Evolutionary conservation across 2,797 vertebrate genomes (phyloP).

Genomic region (Lagocephalus sceleratus): DNA sequence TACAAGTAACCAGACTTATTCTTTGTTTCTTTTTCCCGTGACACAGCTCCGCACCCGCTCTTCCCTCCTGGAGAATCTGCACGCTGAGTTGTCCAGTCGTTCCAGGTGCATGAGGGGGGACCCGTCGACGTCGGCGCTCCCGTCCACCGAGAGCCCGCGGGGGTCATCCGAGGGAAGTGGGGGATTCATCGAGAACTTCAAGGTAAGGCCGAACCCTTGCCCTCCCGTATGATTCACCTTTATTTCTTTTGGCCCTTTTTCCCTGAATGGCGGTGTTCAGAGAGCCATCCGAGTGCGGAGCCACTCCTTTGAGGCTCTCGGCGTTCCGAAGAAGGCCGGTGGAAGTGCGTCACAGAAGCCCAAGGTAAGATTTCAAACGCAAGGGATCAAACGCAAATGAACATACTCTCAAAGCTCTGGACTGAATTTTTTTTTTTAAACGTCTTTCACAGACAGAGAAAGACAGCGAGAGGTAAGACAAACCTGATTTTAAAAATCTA

Average conservation of each 20-base stretch:
- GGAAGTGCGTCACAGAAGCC: slow-evolving; percentile 58
- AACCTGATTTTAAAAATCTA: too few relatives aligned
- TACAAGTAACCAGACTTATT: slow-evolving; percentile 1
- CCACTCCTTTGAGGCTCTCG: slow-evolving; percentile 87
- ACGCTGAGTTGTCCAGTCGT: slow-evolving; percentile 70
- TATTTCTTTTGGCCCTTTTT: neutral
- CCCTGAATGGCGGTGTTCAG: slow-evolving; percentile 50
- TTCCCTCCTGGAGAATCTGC: slow-evolving; percentile 74
- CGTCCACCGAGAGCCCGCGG: slow-evolving; percentile 55
- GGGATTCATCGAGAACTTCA: slow-evolving; percentile 83
- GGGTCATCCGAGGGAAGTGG: slow-evolving; percentile 71
- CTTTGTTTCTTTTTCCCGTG: slow-evolving; percentile 2
- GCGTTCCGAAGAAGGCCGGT: slow-evolving; percentile 70
- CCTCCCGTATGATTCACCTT: neutral
- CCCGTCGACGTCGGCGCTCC: slow-evolving; percentile 37
- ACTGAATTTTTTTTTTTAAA: slow-evolving; percentile 1
- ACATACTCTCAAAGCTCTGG: neutral
- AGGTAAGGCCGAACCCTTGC: slow-evolving; percentile 41
- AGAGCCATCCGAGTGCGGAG: slow-evolving; percentile 88
- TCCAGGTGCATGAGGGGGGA: slow-evolving; percentile 79
- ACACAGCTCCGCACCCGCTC: slow-evolving; percentile 77
- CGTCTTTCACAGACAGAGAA: slow-evolving; percentile 63
- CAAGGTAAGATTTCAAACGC: slow-evolving; percentile 51
- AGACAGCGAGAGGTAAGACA: slow-evolving; percentile 69
- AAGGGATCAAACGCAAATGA: neutral